Base-by-base conservation (phyloP, 1,140 invertebrate species). In the Drosophila truncata region DNA sequence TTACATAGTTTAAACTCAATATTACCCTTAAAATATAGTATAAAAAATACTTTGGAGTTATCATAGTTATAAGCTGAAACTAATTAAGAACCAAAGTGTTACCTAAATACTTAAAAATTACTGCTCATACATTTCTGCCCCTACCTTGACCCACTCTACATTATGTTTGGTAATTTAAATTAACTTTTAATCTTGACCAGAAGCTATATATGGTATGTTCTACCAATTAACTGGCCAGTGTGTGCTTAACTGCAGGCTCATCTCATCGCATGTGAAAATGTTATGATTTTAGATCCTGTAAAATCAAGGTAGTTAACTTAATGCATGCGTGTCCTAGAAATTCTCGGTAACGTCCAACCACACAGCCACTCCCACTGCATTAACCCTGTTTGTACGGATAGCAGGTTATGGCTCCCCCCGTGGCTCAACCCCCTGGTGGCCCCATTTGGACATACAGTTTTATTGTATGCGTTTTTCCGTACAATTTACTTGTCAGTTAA, bases 401-500 rank as follows among this genome's bases (percentile, higher is more conserved):
- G 27, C 18, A 25, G 11, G 20, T 10, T 23, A 44, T 44, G 11
- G 18, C 41, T 18, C 33, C 33, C 18, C 41, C 50, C 49, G 9
- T 14, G 18, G 37, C 62, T 61, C 62, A 42, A 62, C 57, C 62
- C 62, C 13, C 20, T 11, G 18, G 13, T 66, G 29, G 18, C 31
- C 66, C 29, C 39, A 23, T 37, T 70, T 67, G 66, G 66, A 70
- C 46, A 67, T 35, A 54, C 62, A 67, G 46, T 52, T 67, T 70
- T 54, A 67, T 70, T 70, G 66, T 55, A 20, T 67, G 66, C 66
- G 61, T 52, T 70, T 70, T 69, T 70, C 66, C 66, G 23, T 67
- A 67, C 66, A 70, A 70, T 70, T 54, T 70, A 54, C 66, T 67
- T 70, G 66, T 70, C 66, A 69, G 63, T 67, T 67, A 49, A 55